Conservation (phyloP, 2,888 invertebrate species). For the Odontothrips loti region DNA sequence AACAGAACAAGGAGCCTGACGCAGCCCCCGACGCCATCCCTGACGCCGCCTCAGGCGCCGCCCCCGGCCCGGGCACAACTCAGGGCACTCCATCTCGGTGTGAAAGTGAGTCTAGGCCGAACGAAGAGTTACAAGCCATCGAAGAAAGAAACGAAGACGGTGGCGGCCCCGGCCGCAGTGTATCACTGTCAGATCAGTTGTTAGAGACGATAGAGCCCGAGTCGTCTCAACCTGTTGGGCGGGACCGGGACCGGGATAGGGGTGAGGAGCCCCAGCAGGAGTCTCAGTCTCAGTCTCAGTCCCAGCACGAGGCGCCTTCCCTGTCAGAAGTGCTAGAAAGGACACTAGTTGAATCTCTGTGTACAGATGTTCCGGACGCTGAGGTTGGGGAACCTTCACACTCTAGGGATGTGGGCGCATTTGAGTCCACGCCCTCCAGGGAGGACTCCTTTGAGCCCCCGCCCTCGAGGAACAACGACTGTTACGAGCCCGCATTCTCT, state of each 20-base stretch:
- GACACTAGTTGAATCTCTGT: neutral
- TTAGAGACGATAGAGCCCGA: neutral
- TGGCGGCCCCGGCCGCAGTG: neutral
- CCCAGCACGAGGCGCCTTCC: neutral
- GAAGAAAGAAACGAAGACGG: neutral
- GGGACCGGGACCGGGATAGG: no score
- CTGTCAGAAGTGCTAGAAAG: neutral
- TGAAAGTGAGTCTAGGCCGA: conserved; percentile 2
- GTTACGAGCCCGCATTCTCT: neutral
- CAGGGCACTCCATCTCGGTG: neutral
- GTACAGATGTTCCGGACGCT: neutral
- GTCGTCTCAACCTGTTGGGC: no score
- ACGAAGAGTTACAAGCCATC: neutral
- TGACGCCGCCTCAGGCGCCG: neutral
- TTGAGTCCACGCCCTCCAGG: neutral
- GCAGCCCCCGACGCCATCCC: neutral
- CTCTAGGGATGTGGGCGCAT: neutral
- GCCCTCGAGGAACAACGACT: neutral
- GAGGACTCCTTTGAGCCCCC: neutral
- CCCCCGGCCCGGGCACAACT: neutral
- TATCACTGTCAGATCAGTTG: neutral
- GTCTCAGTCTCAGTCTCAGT: neutral
- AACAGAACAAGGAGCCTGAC: conserved; percentile 43
- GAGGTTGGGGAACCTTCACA: neutral
- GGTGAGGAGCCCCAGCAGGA: no score